These are phyloP conservation scores for Drosophila parthenogenetica DNA, from an alignment of 2,888 invertebrate species.

Conservation along the genomic window DNA sequence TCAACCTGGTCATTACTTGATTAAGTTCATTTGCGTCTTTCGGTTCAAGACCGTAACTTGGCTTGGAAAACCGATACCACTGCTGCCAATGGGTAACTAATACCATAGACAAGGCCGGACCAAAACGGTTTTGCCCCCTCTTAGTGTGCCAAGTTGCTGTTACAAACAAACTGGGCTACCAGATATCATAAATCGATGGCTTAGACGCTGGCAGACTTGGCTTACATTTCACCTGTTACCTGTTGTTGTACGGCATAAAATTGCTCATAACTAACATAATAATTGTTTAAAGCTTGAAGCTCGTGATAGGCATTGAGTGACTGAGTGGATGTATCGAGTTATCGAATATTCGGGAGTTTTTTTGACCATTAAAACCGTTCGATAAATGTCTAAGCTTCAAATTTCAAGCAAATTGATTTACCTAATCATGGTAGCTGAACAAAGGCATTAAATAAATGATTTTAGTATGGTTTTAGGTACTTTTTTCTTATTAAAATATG, in stretches of 20 bases:
- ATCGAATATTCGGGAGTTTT: constrained; percentile 54
- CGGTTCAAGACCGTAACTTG: constrained; percentile 37
- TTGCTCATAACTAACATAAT: constrained; percentile 62
- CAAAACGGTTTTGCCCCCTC: constrained; percentile 6
- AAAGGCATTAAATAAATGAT: neutral
- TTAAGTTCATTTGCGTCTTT: constrained; percentile 73
- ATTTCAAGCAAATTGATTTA: constrained; percentile 41
- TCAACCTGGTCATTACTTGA: constrained; percentile 76
- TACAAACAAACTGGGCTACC: constrained; percentile 43
- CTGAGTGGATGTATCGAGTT: constrained; percentile 33
- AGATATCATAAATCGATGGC: constrained; percentile 51
- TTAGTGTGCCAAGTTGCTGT: constrained; percentile 64
- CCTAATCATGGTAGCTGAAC: neutral
- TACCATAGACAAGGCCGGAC: constrained; percentile 23
- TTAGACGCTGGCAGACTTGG: constrained; percentile 37
- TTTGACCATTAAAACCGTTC: constrained; percentile 11
- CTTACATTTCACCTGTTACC: constrained; percentile 66
- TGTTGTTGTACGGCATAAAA: constrained; percentile 14
- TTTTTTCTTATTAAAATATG: constrained; percentile 3
- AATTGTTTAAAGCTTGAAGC: constrained; percentile 47
- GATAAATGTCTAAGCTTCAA: constrained; percentile 22
- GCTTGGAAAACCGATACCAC: constrained; percentile 51
- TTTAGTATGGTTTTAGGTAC: neutral
- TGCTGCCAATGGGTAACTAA: constrained; percentile 58
- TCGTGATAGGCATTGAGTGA: constrained; percentile 35